Evolutionary conservation across 2,797 vertebrate species (phyloP).

Genomic region (Enteromius paludinosus): DNA sequence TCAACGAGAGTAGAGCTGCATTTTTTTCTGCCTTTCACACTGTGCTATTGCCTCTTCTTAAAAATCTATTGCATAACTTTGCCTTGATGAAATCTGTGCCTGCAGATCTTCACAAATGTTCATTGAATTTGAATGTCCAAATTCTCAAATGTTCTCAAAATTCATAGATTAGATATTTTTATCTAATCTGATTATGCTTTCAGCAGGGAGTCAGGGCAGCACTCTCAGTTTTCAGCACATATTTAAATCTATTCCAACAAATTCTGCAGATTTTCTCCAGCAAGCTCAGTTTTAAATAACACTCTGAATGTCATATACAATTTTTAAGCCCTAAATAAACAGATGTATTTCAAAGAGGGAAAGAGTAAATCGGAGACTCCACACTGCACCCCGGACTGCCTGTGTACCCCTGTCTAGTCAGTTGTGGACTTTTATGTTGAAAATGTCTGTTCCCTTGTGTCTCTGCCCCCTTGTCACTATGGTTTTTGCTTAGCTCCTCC

Average conservation of each 20-base stretch:
- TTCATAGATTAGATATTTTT: conserved; percentile 11
- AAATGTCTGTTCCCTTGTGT: too few relatives aligned
- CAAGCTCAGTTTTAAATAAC: not conserved
- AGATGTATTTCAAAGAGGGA: not conserved
- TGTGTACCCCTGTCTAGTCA: too few relatives aligned
- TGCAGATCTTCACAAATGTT: not conserved
- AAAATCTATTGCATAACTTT: conserved; percentile 36
- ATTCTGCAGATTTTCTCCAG: not conserved
- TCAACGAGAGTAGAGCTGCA: conserved; percentile 80
- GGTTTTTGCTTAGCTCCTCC: too few relatives aligned
- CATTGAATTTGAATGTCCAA: not conserved
- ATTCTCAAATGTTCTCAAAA: not conserved
- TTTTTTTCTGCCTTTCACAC: conserved; percentile 69
- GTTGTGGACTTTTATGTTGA: too few relatives aligned
- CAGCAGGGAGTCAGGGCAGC: not conserved
- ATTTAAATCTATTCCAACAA: not conserved
- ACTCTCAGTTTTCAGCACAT: not conserved
- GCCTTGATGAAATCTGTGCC: not conserved
- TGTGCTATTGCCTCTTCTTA: conserved; percentile 35
- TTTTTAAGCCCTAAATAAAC: conserved; percentile 2
- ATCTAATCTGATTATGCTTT: conserved; percentile 1
- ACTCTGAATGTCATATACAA: not conserved
- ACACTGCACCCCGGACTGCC: too few relatives aligned
- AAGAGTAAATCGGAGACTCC: not conserved
- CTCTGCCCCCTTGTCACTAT: too few relatives aligned